Evolutionary conservation across 1,140 invertebrate genomes (phyloP).

Genomic region (Belonocnema kinseyi): DNA sequence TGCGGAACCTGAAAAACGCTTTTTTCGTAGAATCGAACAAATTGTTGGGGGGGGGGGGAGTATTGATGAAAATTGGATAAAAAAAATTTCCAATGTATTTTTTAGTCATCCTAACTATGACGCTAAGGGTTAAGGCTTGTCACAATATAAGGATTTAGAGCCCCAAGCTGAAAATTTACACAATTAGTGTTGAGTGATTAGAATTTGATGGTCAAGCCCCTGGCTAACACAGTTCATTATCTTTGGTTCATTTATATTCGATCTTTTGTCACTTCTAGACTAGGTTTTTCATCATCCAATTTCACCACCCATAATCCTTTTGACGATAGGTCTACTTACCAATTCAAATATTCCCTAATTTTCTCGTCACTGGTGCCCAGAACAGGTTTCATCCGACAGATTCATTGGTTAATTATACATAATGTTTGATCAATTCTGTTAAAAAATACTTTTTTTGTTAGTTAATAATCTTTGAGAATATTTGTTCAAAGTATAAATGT

Average conservation of each 20-base stretch:
- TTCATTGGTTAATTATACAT: no score
- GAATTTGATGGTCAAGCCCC: background rate
- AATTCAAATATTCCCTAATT: background rate
- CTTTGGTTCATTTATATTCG: conserved; percentile 10
- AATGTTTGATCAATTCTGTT: no score
- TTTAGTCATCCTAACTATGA: no score
- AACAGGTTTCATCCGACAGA: background rate
- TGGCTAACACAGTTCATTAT: background rate
- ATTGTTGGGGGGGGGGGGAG: no score
- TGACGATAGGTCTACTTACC: conserved; percentile 1
- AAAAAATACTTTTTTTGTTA: no score
- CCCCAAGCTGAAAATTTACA: background rate
- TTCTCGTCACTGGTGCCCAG: conserved; percentile 4
- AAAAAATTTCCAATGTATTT: no score
- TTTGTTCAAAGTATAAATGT: no score
- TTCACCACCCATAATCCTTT: conserved; percentile 23
- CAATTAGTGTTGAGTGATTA: conserved; percentile 5
- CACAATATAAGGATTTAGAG: background rate
- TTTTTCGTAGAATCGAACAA: no score
- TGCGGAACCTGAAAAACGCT: no score
- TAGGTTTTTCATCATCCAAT: conserved; percentile 22
- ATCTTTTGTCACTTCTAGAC: background rate
- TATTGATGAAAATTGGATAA: no score
- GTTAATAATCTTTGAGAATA: no score
- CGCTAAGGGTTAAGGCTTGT: no score